Evolutionary conservation across 2,888 invertebrate genomes (phyloP), one percentile per base, ranked within the genome.

Genomic region (Caenorhabditis imperialis): DNA sequence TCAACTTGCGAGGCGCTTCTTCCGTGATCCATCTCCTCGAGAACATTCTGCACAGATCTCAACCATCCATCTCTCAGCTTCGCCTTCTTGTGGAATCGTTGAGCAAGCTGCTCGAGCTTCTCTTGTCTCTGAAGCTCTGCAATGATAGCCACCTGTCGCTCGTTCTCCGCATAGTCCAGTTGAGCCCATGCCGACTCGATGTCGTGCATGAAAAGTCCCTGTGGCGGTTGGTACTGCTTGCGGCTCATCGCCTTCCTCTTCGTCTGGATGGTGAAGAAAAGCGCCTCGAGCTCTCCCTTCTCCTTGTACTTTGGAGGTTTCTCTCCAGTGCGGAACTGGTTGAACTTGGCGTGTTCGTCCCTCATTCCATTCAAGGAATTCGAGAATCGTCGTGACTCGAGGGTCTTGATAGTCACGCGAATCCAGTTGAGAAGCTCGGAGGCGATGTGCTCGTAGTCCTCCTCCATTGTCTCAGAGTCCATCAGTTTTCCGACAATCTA

Each of bases 251-350:
- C 94, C 89, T 96, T 97, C 82, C 96, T 91, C 89, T 94, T 93
- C 0, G 96, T 96, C 89, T 98, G 98, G 84, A 99, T 96, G 88
- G 95, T 93, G 90, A 98, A 99, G 89, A 93, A 96, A 37, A 96
- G 90, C 0, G 94, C 98, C 90, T 99, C 96, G 83, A 97, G 94
- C 90, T 98, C 97, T 81, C 96, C 96, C 62, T 96, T 92, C 89
- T 99, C 98, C 88, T 93, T 95, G 90, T 97, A 94, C 93, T 96
- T 98, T 77, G 97, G 96, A 8, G 99, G 98, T 90, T 99, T 99
- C 89, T 99, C 98, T 48, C 94, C 93, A 0, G 96, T 97, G 82
- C 97, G 91, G 89, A 98, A 99, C 88, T 95, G 93, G 86, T 96
- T 98, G 90, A 99, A 99, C 38, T 92, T 91, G 60, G 94, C 90